phyloP scores from a whole-genome alignment of 2,113 vertebrate species.

The Rhinolophus sinicus region DNA sequence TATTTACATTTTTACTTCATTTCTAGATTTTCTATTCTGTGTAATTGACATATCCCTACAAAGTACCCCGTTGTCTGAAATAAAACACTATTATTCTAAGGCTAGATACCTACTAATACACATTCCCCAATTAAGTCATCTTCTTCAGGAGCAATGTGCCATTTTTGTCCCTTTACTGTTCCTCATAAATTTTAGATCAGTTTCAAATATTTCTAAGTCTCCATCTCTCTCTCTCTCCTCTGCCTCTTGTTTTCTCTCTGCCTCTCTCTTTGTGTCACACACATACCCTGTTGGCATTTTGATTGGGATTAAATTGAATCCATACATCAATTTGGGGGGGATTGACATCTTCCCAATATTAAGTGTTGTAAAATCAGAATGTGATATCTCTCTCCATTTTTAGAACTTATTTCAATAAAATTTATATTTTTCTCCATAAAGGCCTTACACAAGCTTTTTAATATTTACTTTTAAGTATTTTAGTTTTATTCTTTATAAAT shows the following conservation, averaged over 20 bases:
- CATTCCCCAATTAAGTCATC: not conserved
- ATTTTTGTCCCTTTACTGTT: not conserved
- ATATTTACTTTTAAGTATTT: not conserved
- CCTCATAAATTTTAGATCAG: not conserved
- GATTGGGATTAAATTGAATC: slow-evolving; percentile 6
- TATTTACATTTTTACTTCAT: not conserved
- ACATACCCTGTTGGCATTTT: not conserved
- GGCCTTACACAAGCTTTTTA: not conserved
- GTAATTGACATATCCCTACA: not conserved
- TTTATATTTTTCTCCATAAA: not conserved
- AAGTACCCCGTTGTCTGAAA: not conserved
- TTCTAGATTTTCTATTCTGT: not conserved
- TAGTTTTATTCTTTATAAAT: not conserved
- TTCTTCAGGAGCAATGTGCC: not conserved
- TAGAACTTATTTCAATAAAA: not conserved
- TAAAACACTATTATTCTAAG: not conserved
- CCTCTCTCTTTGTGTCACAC: not conserved
- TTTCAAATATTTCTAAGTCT: not conserved
- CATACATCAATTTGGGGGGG: not conserved
- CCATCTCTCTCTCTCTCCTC: not conserved
- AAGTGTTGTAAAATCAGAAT: not conserved
- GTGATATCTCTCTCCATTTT: not conserved
- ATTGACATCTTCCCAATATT: not conserved
- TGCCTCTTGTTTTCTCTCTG: not conserved
- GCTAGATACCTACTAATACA: not conserved